phyloP scores from a whole-genome alignment of 2,888 invertebrate genomes.

The Andricus curvator region DNA sequence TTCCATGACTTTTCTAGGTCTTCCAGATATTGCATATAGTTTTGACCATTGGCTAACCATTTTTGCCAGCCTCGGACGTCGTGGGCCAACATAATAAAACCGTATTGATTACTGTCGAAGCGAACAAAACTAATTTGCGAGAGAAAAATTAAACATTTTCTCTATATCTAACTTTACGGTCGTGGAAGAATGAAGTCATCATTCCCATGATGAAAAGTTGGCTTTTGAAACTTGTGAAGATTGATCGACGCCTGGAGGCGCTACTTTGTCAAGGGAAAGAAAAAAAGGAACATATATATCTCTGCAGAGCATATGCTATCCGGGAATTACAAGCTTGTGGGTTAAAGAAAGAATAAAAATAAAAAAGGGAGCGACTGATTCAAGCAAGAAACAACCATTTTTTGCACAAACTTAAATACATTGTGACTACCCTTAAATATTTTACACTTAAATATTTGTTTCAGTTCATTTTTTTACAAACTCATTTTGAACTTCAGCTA shows the following conservation, averaged over 20 bases:
- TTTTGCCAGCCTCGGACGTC: too few species aligned
- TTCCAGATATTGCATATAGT: too few species aligned
- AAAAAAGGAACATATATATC: slow-evolving; percentile 2
- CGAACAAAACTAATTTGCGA: not conserved
- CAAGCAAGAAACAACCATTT: not conserved
- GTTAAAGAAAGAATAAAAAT: slow-evolving; percentile 14
- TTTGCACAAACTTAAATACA: not conserved
- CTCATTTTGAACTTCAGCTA: too few species aligned
- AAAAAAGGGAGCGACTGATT: slow-evolving; percentile 32
- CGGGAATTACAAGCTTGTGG: slow-evolving; percentile 20
- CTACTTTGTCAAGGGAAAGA: slow-evolving; percentile 24
- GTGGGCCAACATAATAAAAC: too few species aligned
- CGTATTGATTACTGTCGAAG: too few species aligned
- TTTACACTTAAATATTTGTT: too few species aligned
- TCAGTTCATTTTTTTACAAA: too few species aligned
- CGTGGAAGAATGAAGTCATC: slow-evolving; percentile 13
- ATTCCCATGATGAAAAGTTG: slow-evolving; percentile 19
- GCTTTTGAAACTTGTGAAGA: slow-evolving; percentile 25
- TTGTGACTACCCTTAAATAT: too few species aligned
- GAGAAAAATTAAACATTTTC: not conserved
- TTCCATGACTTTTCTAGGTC: too few species aligned
- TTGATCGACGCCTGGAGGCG: slow-evolving; percentile 33
- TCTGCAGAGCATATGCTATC: slow-evolving; percentile 31
- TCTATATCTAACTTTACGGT: slow-evolving; percentile 1
- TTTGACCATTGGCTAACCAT: too few species aligned